Conservation (phyloP, 1,140 invertebrate genomes). For the Leptinotarsa texana region DNA sequence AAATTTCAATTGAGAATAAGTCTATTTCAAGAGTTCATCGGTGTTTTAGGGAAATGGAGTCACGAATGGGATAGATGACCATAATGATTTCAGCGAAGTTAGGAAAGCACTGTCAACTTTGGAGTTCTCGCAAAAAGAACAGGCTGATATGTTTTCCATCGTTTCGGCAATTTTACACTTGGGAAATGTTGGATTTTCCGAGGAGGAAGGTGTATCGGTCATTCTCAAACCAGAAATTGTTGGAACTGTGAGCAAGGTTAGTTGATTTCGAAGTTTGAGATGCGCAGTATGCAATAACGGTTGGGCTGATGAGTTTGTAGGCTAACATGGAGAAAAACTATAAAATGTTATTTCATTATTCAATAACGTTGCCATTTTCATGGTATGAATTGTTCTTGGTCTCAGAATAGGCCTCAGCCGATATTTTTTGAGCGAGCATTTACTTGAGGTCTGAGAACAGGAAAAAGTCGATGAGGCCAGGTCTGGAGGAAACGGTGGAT, state of each 20-base stretch:
- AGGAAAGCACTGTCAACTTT: constrained; percentile 71
- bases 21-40: not conserved
- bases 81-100: constrained; percentile 67
- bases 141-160: constrained; percentile 75
- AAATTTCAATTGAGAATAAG: not conserved
- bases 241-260: constrained; percentile 63
- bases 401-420: too few species aligned
- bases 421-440: too few species aligned
- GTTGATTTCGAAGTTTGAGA: constrained; percentile 8
- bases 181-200: constrained; percentile 74
- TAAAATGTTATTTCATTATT: too few species aligned
- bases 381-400: too few species aligned
- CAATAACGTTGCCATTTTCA: too few species aligned
- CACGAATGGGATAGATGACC: constrained; percentile 61
- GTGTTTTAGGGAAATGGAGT: constrained; percentile 32
- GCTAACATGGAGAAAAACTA: too few species aligned
- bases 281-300: too few species aligned
- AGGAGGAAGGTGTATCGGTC: constrained; percentile 68
- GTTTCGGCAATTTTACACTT: constrained; percentile 80
- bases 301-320: too few species aligned
- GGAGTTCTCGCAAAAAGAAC: constrained; percentile 68
- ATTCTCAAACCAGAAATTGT: constrained; percentile 65
- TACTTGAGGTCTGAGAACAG: too few species aligned
- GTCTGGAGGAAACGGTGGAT: too few species aligned
- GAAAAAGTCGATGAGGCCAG: too few species aligned